Conservation (phyloP, 2,113 vertebrate species). For the Crypturellus undulatus region DNA sequence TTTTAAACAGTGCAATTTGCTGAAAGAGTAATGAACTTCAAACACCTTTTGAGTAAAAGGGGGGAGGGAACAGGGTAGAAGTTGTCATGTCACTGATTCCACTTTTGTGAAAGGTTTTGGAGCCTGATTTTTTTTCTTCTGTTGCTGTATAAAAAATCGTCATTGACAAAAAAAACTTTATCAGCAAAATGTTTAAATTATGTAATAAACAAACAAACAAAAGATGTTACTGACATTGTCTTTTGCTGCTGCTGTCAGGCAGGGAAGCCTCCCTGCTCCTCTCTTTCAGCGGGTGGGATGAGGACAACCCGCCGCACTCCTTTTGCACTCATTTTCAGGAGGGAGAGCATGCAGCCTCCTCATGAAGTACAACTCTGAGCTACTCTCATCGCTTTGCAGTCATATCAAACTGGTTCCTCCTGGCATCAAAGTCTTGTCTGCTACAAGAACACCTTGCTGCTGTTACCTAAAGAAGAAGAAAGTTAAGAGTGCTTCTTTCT, state of each 20-base stretch:
- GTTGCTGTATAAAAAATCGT: slow-evolving; percentile 68
- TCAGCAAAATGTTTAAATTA: slow-evolving; percentile 79
- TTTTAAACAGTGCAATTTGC: slow-evolving; percentile 71
- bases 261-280: background rate
- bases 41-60: background rate
- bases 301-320: background rate
- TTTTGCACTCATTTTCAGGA: background rate
- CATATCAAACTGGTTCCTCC: no score
- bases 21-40: slow-evolving; percentile 67
- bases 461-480: background rate
- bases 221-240: slow-evolving; percentile 13
- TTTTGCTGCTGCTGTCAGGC: background rate
- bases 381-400: no score
- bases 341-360: background rate
- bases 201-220: slow-evolving; percentile 76
- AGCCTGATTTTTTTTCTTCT: slow-evolving; percentile 55
- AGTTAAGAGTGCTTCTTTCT: background rate
- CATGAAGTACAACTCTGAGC: background rate
- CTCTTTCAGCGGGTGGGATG: background rate
- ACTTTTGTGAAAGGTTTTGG: slow-evolving; percentile 72
- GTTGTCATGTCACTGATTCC: slow-evolving; percentile 61
- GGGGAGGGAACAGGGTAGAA: slow-evolving; percentile 35
- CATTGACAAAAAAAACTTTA: slow-evolving; percentile 72
- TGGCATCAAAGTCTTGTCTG: no score
- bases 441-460: background rate